Evolutionary conservation across 1,140 invertebrate species (phyloP).

Genomic region (Lethrus apterus): DNA sequence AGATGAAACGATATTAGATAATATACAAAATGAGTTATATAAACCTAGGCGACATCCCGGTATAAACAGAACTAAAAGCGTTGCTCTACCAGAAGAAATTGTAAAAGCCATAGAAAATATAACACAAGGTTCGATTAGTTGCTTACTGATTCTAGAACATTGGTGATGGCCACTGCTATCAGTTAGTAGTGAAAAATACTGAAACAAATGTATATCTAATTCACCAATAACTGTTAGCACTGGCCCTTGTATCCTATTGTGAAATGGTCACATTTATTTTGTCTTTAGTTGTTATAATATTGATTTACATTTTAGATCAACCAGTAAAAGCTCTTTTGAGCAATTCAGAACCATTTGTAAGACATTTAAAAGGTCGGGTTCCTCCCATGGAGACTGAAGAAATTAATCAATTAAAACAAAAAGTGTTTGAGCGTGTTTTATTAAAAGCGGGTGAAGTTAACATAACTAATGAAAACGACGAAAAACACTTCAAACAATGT

Average conservation of each 20-base stretch:
- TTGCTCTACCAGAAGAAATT: constrained; percentile 52
- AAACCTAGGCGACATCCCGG: constrained; percentile 66
- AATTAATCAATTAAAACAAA: constrained; percentile 40
- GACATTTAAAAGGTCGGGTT: constrained; percentile 52
- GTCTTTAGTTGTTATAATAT: too few relatives aligned
- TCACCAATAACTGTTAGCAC: too few relatives aligned
- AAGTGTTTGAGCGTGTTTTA: constrained; percentile 41
- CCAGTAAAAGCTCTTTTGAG: constrained; percentile 45
- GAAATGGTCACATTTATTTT: too few relatives aligned
- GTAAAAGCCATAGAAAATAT: constrained; percentile 46
- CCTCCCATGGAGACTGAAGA: constrained; percentile 53
- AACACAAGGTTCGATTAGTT: constrained; percentile 40
- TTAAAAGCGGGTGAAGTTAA: constrained; percentile 44
- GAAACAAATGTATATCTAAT: too few relatives aligned
- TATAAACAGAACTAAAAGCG: constrained; percentile 42
- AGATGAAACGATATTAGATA: constrained; percentile 44
- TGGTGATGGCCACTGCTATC: too few relatives aligned
- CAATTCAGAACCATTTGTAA: constrained; percentile 48
- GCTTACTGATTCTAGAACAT: too few relatives aligned
- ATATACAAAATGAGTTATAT: constrained; percentile 48
- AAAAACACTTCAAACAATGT: constrained; percentile 25
- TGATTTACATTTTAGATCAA: constrained; percentile 40
- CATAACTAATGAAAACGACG: constrained; percentile 47
- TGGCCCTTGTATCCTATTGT: too few relatives aligned
- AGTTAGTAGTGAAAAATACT: too few relatives aligned